Evolutionary conservation across 2,797 vertebrate species (phyloP), one percentile per base, ranked within the genome.

Genomic region (Gallinago stenura): DNA sequence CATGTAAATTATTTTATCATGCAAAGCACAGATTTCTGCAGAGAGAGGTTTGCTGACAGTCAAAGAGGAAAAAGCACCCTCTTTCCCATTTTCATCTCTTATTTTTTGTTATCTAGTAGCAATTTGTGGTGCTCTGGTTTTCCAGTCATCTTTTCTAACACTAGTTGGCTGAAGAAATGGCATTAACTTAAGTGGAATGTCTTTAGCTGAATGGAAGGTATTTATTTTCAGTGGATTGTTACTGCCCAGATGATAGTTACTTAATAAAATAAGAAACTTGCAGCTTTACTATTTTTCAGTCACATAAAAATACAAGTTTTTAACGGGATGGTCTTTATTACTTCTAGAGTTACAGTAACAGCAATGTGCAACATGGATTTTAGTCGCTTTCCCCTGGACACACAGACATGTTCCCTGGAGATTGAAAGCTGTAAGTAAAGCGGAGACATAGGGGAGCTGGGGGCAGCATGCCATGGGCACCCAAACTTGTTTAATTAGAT

Each of bases 331-430:
- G 6, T 43, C 87, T 90, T 88, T 87, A 91, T 83, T 95, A 31
- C 97, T 96, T 83, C 83, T 96, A 99, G 99, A 98, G 99, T 99
- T 64, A 99, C 99, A 7, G 99, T 99, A 94, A 99, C 99, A 0
- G 99, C 99, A 18, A 99, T 99, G 99, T 99, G 99, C 97, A 99
- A 99, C 97, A 99, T 99, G 99, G 99, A 99, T 97, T 99, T 99
- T 65, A 99, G 99, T 90, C 98, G 99, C 39, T 99, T 99, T 95
- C 99, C 99, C 7, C 97, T 99, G 97, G 99, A 99, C 97, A 99
- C 99, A 0, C 99, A 99, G 89, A 99, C 99, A 1, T 99, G 99
- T 95, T 99, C 99, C 0, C 97, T 99, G 75, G 99, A 99, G 98
- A 99, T 99, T 39, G 99, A 99, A 98, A 99, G 99, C 98, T 99